These are phyloP conservation scores for Aphis gossypii DNA, from an alignment of 1,140 invertebrate species.

Conservation along the genomic window DNA sequence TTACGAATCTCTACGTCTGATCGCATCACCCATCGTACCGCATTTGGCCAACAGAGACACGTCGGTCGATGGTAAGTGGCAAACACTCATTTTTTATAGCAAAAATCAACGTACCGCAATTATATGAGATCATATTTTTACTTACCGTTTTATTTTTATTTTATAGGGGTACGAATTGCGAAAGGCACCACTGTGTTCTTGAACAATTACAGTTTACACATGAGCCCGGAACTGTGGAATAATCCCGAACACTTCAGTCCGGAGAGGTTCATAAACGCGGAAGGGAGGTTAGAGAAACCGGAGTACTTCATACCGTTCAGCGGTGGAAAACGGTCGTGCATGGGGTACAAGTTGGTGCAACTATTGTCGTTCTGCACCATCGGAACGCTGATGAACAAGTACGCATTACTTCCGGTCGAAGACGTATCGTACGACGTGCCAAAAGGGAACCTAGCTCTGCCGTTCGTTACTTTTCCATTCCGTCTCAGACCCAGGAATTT, in stretches of 20 bases:
- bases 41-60: constrained; percentile 84
- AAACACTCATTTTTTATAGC: too few relatives aligned
- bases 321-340: constrained; percentile 84
- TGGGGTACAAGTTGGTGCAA: constrained; percentile 85
- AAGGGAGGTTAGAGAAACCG: constrained; percentile 64
- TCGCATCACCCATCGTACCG: constrained; percentile 88
- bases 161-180: constrained; percentile 67
- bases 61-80: constrained; percentile 56
- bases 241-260: constrained; percentile 76
- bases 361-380: constrained; percentile 77
- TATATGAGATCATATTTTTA: background rate
- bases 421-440: constrained; percentile 60
- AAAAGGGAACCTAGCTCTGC: constrained; percentile 62
- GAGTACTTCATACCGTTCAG: constrained; percentile 87
- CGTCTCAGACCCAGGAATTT: constrained; percentile 58
- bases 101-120: background rate
- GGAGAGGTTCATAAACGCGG: constrained; percentile 73
- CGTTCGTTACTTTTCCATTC: constrained; percentile 62
- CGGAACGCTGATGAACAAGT: constrained; percentile 70
- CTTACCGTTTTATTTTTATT: background rate
- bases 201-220: constrained; percentile 87
- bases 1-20: constrained; percentile 78
- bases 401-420: constrained; percentile 59
- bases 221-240: constrained; percentile 76
- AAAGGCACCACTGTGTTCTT: constrained; percentile 86